A percentile compares a stretch with the other conserved stretches of the same genome.
Conservation (phyloP, 2,113 vertebrate species). For the Petrocephalus microphthalmus region DNA sequence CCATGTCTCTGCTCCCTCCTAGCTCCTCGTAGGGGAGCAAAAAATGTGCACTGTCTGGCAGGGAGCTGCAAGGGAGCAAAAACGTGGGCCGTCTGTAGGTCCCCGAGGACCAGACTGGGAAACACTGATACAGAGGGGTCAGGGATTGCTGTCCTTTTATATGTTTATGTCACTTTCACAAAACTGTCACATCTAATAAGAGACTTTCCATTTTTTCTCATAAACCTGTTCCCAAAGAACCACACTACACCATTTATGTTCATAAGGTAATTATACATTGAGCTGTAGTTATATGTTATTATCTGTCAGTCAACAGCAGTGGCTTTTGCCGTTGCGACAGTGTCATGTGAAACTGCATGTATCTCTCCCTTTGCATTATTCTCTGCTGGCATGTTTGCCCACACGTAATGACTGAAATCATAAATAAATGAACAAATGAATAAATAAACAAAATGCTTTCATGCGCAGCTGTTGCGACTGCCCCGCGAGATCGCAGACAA, state of each 20-base stretch:
- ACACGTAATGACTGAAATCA: neutral
- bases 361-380: neutral
- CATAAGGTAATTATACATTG: neutral
- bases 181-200: neutral
- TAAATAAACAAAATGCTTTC: neutral
- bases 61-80: neutral
- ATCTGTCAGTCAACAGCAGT: neutral
- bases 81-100: neutral
- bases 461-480: neutral
- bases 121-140: neutral
- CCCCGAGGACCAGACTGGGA: neutral
- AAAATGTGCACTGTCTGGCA: neutral
- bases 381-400: neutral
- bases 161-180: constrained; percentile 2
- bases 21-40: neutral
- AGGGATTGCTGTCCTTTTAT: neutral
- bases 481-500: neutral
- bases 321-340: neutral
- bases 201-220: neutral
- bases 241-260: neutral
- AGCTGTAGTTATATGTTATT: neutral
- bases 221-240: neutral
- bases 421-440: constrained; percentile 1
- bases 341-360: neutral
- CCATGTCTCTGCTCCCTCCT: neutral